A percentile compares a stretch with the other conserved stretches of the same genome.
phyloP scores from a whole-genome alignment of 2,888 invertebrate species.

The Drosophila bunnanda region DNA sequence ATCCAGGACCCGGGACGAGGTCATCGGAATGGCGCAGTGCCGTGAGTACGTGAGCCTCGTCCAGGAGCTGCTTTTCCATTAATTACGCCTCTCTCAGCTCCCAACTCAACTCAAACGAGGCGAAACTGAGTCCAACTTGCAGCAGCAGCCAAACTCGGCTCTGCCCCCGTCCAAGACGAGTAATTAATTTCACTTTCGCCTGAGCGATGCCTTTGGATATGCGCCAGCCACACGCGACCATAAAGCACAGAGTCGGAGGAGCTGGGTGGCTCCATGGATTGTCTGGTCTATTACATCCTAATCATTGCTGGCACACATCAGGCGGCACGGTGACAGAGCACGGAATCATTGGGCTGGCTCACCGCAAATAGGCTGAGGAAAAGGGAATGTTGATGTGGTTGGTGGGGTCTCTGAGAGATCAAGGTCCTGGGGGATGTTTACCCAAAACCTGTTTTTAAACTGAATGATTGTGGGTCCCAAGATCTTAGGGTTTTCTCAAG shows the following conservation, averaged over 20 bases:
- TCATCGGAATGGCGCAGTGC: slow-evolving; percentile 42
- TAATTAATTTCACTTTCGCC: slow-evolving; percentile 79
- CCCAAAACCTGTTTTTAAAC: too few relatives aligned
- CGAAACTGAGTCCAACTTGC: slow-evolving; percentile 20
- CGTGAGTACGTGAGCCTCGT: slow-evolving; percentile 23
- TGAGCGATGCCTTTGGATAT: slow-evolving; percentile 78
- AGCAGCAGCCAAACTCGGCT: slow-evolving; percentile 27
- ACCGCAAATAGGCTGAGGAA: slow-evolving; percentile 1
- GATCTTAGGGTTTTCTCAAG: too few relatives aligned
- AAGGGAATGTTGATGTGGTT: too few relatives aligned
- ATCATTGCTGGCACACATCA: slow-evolving; percentile 56
- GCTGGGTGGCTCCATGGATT: slow-evolving; percentile 29
- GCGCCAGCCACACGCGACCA: slow-evolving; percentile 68
- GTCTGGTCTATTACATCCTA: slow-evolving; percentile 52
- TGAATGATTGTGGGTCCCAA: too few relatives aligned
- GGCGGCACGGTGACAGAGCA: too few relatives aligned
- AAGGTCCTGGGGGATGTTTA: too few relatives aligned
- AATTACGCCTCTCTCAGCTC: slow-evolving; percentile 61
- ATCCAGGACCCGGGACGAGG: not conserved
- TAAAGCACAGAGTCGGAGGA: slow-evolving; percentile 29
- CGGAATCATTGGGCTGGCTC: too few relatives aligned
- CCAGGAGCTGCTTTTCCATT: slow-evolving; percentile 61
- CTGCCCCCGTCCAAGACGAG: slow-evolving; percentile 61
- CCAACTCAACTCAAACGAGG: not conserved
- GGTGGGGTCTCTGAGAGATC: too few relatives aligned